Evolutionary conservation across 2,113 vertebrate genomes (phyloP).

Genomic region (Turnix velox): DNA sequence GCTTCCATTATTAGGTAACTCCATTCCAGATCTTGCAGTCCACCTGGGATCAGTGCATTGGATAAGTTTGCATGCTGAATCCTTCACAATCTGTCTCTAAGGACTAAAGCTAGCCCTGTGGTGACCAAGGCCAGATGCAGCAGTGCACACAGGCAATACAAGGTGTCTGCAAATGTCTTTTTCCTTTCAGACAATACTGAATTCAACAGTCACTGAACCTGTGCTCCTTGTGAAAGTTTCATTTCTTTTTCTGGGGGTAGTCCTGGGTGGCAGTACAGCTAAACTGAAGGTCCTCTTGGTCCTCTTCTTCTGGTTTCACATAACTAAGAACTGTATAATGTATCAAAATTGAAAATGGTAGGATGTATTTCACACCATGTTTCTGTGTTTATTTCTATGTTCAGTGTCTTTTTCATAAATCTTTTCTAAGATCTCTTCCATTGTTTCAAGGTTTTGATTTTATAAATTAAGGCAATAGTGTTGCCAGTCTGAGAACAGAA

Average conservation of each 20-base stretch:
- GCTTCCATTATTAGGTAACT: neutral
- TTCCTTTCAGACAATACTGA: neutral
- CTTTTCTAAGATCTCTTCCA: neutral
- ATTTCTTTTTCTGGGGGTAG: neutral
- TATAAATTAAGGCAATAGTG: neutral
- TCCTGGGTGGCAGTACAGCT: neutral
- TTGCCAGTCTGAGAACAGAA: neutral
- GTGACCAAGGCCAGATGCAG: neutral
- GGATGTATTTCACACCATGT: neutral
- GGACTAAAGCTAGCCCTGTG: neutral
- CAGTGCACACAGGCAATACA: fast-evolving
- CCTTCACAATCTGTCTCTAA: neutral
- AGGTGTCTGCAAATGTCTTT: neutral
- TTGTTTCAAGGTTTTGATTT: neutral
- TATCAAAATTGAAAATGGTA: neutral
- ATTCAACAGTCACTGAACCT: neutral
- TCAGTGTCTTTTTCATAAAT: neutral
- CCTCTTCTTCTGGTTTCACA: neutral
- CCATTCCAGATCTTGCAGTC: neutral
- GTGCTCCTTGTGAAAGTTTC: neutral
- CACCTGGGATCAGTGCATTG: fast-evolving
- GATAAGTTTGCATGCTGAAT: neutral
- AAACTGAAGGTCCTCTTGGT: neutral
- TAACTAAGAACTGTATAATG: neutral
- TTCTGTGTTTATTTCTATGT: neutral